Evolutionary conservation across 2,797 vertebrate species (phyloP).

Genomic region (Cyprinella venusta): DNA sequence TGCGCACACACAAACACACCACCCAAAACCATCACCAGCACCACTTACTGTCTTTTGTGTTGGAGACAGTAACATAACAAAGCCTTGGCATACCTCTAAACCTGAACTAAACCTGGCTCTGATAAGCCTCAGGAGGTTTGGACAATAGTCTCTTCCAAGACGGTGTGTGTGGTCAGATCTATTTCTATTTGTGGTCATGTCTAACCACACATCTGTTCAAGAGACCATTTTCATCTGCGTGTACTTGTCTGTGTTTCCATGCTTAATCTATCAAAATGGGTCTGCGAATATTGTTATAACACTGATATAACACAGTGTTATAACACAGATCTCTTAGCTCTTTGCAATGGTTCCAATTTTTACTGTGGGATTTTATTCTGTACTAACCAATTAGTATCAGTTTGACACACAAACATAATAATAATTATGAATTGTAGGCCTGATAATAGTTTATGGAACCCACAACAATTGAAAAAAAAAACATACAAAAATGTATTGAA

Average conservation of each 20-base stretch:
- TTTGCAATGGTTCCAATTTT: background rate
- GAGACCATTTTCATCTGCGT: background rate
- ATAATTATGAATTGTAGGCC: background rate
- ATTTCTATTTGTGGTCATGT: constrained; percentile 41
- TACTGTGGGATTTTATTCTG: background rate
- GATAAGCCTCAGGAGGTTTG: constrained; percentile 43
- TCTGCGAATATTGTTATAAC: background rate
- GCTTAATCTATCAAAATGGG: background rate
- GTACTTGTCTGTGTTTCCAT: background rate
- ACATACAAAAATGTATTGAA: too few relatives aligned
- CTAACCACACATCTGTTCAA: background rate
- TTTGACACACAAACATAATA: background rate
- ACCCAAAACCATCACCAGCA: constrained; percentile 18
- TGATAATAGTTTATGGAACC: background rate
- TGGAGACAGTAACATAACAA: constrained; percentile 39
- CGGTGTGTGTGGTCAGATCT: constrained; percentile 26
- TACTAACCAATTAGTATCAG: background rate
- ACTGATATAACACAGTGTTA: background rate
- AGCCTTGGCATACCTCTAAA: constrained; percentile 41
- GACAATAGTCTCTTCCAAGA: constrained; percentile 18
- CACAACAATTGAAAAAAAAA: too few relatives aligned
- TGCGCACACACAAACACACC: constrained; percentile 19
- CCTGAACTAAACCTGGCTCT: constrained; percentile 44
- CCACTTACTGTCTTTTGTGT: constrained; percentile 45
- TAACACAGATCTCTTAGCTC: background rate